Evolutionary conservation across 2,797 vertebrate species (phyloP), one percentile per base, ranked within the genome.

Genomic region (Lepus oiostolus): DNA sequence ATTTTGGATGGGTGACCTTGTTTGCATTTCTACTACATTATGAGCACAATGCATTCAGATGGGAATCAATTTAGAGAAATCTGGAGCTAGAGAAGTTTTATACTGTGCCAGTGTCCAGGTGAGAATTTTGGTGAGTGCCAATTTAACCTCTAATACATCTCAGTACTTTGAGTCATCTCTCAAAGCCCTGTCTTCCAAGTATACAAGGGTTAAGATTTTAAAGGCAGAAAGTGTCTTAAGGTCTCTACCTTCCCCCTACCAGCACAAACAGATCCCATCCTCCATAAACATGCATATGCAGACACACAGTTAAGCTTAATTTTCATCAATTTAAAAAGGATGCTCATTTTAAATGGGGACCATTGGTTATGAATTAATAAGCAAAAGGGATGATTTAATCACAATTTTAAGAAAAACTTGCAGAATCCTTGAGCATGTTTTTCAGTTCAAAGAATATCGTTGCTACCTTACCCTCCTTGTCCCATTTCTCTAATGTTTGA

Each of bases 371-470:
- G 7, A 82, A 87, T 2, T 35, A 2, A 74, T 50, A 80, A 26
- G 13, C 21, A 38, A 81, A 60, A 70, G 1, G 21, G 52, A 47
- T 74, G 26, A 35, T 6, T 71, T 13, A 80, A 80, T 28, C 7
- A 58, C 70, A 10, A 24, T 54, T 96, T 67, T 21, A 58, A 7
- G 9, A 79, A 75, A 94, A 96, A 74, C 12, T 35, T 77, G 10
- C 50, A 84, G 1, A 75, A 83, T 71, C 7, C 7, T 91, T 85
- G 1, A 47, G 9, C 0, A 74, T 1, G 19, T 19, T n/a, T 70
- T 24, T 70, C 2, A 67, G 5, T 60, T 92, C 16, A 70, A 62
- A 87, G 72, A 70, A 65, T 72, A 71, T 14, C 85, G 6, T 63
- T 91, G 7, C 1, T 63, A 21, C 24, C 11, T 87, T 89, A 12